These are phyloP conservation scores for Girardinus metallicus DNA, from an alignment of 2,797 vertebrate species.

Conservation along the genomic window DNA sequence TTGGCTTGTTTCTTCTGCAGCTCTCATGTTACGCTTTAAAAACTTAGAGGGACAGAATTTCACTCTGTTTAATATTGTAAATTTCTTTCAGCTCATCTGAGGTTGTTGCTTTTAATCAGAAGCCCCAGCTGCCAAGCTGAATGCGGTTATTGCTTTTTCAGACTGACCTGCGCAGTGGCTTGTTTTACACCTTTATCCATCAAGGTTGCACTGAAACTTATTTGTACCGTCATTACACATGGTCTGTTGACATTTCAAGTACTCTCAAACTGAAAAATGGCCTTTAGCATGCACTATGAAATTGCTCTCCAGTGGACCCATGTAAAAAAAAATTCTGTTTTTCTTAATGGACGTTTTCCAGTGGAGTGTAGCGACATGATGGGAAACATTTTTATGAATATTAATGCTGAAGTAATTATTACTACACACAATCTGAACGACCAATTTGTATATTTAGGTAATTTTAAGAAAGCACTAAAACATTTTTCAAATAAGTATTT, in stretches of 20 bases:
- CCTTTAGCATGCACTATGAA: conserved; percentile 42
- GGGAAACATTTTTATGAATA: neutral
- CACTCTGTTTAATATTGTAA: conserved; percentile 15
- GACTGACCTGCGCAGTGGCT: conserved; percentile 39
- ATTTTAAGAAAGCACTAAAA: neutral
- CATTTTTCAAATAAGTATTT: neutral
- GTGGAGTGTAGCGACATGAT: neutral
- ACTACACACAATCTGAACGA: neutral
- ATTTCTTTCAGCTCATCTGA: conserved; percentile 30
- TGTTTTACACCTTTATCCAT: conserved; percentile 59
- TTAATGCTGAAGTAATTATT: neutral
- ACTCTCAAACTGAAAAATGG: conserved; percentile 47
- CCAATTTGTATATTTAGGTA: neutral
- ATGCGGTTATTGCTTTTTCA: conserved; percentile 47
- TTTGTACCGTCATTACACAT: conserved; percentile 47
- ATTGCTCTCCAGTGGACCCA: conserved; percentile 35
- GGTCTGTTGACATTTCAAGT: conserved; percentile 60
- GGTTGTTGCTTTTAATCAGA: conserved; percentile 43
- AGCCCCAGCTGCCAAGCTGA: conserved; percentile 39
- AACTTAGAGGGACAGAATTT: conserved; percentile 20
- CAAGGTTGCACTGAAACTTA: conserved; percentile 56
- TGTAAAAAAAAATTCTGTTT: conserved; percentile 13
- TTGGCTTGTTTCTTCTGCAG: neutral
- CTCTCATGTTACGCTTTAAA: conserved; percentile 26
- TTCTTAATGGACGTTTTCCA: neutral